These are phyloP conservation scores for Rapana venosa DNA, from an alignment of 2,888 invertebrate genomes.

Conservation along the genomic window DNA sequence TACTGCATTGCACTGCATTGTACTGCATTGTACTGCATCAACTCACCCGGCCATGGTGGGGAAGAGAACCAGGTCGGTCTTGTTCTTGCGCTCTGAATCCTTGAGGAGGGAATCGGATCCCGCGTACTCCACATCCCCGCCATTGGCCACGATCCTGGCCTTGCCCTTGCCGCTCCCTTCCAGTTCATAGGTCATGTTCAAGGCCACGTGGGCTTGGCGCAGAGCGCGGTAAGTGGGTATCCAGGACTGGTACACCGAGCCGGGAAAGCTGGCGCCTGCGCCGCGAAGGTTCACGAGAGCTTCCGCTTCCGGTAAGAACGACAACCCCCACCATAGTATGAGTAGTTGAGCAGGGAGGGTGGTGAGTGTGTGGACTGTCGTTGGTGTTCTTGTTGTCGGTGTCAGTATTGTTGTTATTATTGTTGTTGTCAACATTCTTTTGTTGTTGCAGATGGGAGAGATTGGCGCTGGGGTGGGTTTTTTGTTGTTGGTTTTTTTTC, in stretches of 20 bases:
- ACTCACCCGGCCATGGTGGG: constrained; percentile 73
- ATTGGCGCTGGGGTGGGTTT: too few species aligned
- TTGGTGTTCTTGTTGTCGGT: too few species aligned
- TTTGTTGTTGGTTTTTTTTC: too few species aligned
- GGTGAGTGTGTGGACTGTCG: neutral
- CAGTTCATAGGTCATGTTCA: constrained; percentile 62
- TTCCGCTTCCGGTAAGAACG: constrained; percentile 38
- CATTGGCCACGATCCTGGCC: constrained; percentile 52
- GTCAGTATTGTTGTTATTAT: too few species aligned
- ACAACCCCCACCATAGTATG: neutral
- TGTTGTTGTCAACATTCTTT: too few species aligned
- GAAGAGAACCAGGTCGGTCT: constrained; percentile 62
- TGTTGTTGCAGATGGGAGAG: too few species aligned
- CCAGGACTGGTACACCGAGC: constrained; percentile 50
- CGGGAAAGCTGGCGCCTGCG: constrained; percentile 51
- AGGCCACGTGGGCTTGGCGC: constrained; percentile 48
- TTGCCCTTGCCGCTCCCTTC: constrained; percentile 65
- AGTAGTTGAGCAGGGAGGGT: neutral
- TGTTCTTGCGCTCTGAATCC: constrained; percentile 42
- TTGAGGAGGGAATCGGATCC: constrained; percentile 64
- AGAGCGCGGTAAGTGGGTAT: constrained; percentile 45
- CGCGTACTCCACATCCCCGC: constrained; percentile 57
- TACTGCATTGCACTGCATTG: too few species aligned
- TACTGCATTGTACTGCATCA: too few species aligned
- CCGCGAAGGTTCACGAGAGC: constrained; percentile 40